These are phyloP conservation scores for Brachionichthys hirsutus DNA, from an alignment of 2,113 vertebrate genomes.

Conservation along the genomic window DNA sequence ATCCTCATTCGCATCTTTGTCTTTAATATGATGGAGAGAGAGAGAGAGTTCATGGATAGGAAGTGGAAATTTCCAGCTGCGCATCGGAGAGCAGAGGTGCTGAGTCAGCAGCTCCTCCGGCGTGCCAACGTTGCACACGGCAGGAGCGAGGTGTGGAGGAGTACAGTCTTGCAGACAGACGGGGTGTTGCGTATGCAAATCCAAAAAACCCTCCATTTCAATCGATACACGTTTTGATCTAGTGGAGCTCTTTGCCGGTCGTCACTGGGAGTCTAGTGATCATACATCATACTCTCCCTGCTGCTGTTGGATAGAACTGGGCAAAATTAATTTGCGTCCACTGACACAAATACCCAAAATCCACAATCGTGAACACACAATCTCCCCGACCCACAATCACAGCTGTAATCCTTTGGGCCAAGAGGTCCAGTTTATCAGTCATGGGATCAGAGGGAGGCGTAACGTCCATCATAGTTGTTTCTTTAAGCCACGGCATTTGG, in stretches of 20 bases:
- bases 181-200: background rate
- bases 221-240: too few species aligned
- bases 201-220: background rate
- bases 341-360: slow-evolving; percentile 21
- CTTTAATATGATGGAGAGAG: slow-evolving; percentile 31
- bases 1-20: slow-evolving; percentile 3
- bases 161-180: slow-evolving; percentile 10
- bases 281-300: slow-evolving; percentile 1
- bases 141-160: slow-evolving; percentile 42
- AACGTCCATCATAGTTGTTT: slow-evolving; percentile 52
- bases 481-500: slow-evolving; percentile 45
- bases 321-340: slow-evolving; percentile 38
- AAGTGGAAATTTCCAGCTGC: slow-evolving; percentile 65
- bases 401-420: slow-evolving; percentile 48
- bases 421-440: slow-evolving; percentile 39
- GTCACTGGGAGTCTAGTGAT: background rate
- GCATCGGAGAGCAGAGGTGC: slow-evolving; percentile 33
- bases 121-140: slow-evolving; percentile 26
- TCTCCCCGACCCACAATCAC: slow-evolving; percentile 39
- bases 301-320: slow-evolving; percentile 26
- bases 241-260: too few species aligned
- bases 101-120: slow-evolving; percentile 47
- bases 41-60: slow-evolving; percentile 26
- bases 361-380: slow-evolving; percentile 14
- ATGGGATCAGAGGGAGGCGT: slow-evolving; percentile 38